Base-by-base conservation (phyloP, 2,113 vertebrate genomes). In the Abramis brama region DNA sequence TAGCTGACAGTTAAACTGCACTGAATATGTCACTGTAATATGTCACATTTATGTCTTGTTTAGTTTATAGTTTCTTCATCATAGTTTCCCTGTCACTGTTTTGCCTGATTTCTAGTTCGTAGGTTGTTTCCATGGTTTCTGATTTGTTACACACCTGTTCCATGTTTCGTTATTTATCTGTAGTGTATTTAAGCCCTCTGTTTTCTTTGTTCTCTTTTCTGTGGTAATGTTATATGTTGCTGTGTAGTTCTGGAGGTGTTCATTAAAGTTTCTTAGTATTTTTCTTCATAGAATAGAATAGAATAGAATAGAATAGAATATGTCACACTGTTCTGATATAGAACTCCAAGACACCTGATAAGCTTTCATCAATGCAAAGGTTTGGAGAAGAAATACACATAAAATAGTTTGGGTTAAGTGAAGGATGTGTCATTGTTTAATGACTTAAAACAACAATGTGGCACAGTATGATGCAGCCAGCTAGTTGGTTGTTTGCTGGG, bases 401-500 rank as follows among this genome's bases (percentile, higher is more conserved):
- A 33, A 82, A 52, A 52, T 52, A 50, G 25, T 70, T 70, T 82
- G 25, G 13, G 10, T 52, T 83, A 21, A 55, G 66, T 27, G 64
- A 70, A 55, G 27, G 62, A 74, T 74, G 27, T 57, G 68, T 10
- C 9, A 21, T 55, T 83, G 50, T 83, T 83, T 21, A 23, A 57
- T 57, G 55, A 23, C 19, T 27, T 82, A 57, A 57, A 73, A 39
- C 19, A 83, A 59, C 50, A 59, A 27, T 73, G 30, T 70, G 27
- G 45, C 19, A 68, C 79, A 70, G 66, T 74, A 13, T 83, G 50
- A 66, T 71, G 21, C 81, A 57, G 47, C 4, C 47, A 73, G 66
- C 43, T 11, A 55, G 45, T 57, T 55, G 47, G 47, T 57, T 57
- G 81, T 83, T 83, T 73, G 47, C 81, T 71, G 47, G 27, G 21